Conservation (phyloP, 2,113 vertebrate species). For the Pterocles orientalis region DNA sequence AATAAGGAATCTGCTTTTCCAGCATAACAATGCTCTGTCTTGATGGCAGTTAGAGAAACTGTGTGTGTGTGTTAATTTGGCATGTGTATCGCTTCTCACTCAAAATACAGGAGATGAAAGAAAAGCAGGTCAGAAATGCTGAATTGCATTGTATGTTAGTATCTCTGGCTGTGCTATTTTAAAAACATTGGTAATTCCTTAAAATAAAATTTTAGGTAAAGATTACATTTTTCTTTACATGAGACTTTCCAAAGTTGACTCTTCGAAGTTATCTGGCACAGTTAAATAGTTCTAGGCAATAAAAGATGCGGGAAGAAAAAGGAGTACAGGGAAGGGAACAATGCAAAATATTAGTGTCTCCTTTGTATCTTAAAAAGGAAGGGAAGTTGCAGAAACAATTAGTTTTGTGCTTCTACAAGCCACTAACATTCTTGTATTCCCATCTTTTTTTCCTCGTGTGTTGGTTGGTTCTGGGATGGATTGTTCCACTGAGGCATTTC, state of each 20-base stretch:
- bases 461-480: slow-evolving; percentile 27
- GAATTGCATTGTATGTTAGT: not conserved
- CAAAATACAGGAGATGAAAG: not conserved
- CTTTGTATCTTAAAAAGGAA: not conserved
- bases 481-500: slow-evolving; percentile 50
- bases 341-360: not conserved
- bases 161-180: not conserved
- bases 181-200: not conserved
- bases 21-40: not conserved
- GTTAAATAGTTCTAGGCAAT: not conserved
- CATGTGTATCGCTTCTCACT: not conserved
- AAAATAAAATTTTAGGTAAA: not conserved
- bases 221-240: not conserved
- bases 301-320: not conserved
- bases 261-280: not conserved
- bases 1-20: not conserved
- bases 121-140: not conserved
- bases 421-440: slow-evolving; percentile 67
- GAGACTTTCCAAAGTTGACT: not conserved
- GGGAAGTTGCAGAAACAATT: not conserved
- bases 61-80: not conserved
- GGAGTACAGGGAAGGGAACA: not conserved
- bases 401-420: not conserved
- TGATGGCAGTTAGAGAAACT: not conserved
- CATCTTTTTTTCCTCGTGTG: not conserved